Percentiles rank a stretch among this genome's conserved stretches.
Conservation (phyloP, 2,113 vertebrate genomes). For the Pogonocichla stellata region DNA sequence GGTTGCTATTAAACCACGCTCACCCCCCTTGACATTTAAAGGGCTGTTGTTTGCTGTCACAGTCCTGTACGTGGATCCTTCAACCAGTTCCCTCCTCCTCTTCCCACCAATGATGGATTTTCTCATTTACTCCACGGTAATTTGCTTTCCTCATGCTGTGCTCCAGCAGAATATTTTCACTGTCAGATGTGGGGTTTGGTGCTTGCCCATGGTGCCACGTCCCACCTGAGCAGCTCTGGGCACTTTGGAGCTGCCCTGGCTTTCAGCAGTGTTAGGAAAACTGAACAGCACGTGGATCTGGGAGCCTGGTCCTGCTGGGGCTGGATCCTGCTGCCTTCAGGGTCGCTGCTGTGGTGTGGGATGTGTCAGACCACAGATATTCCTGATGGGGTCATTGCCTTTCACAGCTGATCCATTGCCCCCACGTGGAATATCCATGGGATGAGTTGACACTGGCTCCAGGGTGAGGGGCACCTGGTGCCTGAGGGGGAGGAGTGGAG, state of each 20-base stretch:
- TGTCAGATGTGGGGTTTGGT: not conserved
- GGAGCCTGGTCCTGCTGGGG: fast-evolving
- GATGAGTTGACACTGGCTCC: fast-evolving
- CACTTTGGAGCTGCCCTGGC: not conserved
- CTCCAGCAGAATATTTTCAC: not conserved
- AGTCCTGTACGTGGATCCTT: not conserved
- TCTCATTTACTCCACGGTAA: not conserved
- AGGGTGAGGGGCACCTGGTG: fast-evolving
- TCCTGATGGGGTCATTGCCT: not conserved
- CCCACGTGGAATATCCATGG: fast-evolving
- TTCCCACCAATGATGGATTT: conserved; percentile 22
- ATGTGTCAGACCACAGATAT: not conserved
- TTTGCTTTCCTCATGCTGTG: not conserved
- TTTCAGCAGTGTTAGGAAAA: not conserved
- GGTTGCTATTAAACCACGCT: conserved; percentile 21
- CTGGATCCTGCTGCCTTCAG: fast-evolving
- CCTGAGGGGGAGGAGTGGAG: not conserved
- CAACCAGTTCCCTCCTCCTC: conserved; percentile 14
- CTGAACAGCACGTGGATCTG: fast-evolving
- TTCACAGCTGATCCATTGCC: fast-evolving
- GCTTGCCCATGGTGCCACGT: not conserved
- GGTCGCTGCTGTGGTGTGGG: fast-evolving
- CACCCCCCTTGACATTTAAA: conserved; percentile 57
- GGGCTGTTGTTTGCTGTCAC: conserved; percentile 25
- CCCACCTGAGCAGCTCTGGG: not conserved